Percentiles rank a stretch among this genome's conserved stretches.
Conservation (phyloP, 2,888 invertebrate species). For the Lapara coniferarum region DNA sequence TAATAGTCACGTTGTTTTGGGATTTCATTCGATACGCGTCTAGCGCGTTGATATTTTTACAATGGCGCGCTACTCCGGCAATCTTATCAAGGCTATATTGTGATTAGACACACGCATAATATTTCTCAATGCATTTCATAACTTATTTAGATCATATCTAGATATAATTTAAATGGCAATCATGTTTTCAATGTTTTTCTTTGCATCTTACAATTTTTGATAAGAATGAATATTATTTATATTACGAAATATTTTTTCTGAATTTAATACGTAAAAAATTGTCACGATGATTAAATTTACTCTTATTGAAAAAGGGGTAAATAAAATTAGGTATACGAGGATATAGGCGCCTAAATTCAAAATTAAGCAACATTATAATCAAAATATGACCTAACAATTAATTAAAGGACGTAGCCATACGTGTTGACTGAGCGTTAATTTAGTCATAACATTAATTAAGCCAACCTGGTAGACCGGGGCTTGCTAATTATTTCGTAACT, state of each 20-base stretch:
- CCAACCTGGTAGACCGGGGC: constrained; percentile 31
- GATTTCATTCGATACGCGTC: constrained; percentile 37
- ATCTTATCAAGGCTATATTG: constrained; percentile 5
- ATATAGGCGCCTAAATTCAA: not conserved
- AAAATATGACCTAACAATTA: constrained; percentile 26
- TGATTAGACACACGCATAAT: constrained; percentile 4
- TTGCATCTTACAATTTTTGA: not conserved
- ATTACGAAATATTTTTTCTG: not conserved
- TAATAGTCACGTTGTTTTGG: constrained; percentile 13
- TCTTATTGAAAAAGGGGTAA: not conserved
- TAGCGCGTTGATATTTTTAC: constrained; percentile 67
- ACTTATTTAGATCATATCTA: not conserved
- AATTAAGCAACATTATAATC: constrained; percentile 17
- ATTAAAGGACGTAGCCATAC: constrained; percentile 25
- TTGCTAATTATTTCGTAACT: constrained; percentile 33
- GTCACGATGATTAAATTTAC: not conserved
- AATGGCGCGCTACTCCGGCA: constrained; percentile 16
- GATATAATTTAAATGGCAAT: not conserved
- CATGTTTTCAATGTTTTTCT: not conserved
- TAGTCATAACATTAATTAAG: constrained; percentile 34
- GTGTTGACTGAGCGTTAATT: constrained; percentile 31
- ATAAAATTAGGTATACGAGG: not conserved
- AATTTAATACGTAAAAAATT: not conserved
- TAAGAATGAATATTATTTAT: not conserved
- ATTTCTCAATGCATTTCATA: constrained; percentile 7